These are phyloP conservation scores for Molothrus ater DNA, from an alignment of 2,797 vertebrate genomes.

Conservation along the genomic window DNA sequence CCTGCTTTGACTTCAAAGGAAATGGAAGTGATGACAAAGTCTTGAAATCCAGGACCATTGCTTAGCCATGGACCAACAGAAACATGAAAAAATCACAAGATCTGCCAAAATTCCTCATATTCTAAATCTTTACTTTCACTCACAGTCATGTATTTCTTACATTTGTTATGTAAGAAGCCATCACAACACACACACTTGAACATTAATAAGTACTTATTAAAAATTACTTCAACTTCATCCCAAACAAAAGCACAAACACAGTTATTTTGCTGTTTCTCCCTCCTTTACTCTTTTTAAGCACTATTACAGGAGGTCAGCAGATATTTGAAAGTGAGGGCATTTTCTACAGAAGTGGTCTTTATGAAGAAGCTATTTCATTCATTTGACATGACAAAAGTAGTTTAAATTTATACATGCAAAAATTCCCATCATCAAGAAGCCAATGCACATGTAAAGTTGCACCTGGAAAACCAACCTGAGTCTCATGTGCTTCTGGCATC, in stretches of 20 bases:
- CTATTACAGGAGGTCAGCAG: not conserved
- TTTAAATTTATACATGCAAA: not conserved
- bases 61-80: not conserved
- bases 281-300: not conserved
- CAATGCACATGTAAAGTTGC: accelerated
- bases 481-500: not conserved
- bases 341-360: not conserved
- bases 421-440: not conserved
- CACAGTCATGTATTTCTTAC: not conserved
- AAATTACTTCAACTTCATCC: not conserved
- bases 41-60: not conserved
- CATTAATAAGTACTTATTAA: not conserved
- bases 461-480: not conserved
- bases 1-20: not conserved
- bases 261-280: not conserved
- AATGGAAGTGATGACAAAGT: not conserved
- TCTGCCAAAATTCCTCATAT: not conserved
- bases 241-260: not conserved
- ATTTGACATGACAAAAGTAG: not conserved
- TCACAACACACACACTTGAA: not conserved
- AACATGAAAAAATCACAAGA: not conserved
- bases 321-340: not conserved
- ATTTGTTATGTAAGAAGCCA: not conserved
- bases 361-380: not conserved
- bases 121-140: not conserved